phyloP scores from a whole-genome alignment of 2,113 vertebrate genomes.

The Maccullochella peelii region DNA sequence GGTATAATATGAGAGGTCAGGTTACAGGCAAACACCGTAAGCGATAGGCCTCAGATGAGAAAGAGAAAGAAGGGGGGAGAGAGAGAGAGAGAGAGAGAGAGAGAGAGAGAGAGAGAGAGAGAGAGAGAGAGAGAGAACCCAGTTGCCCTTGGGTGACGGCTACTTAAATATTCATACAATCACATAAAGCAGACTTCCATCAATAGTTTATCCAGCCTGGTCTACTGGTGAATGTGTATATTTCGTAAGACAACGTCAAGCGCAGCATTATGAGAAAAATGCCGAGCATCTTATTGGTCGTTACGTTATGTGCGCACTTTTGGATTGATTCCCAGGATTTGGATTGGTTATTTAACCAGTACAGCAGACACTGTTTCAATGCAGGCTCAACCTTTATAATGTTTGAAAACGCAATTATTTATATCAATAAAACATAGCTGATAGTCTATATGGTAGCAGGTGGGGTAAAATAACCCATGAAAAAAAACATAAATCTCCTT shows the following conservation, averaged over 20 bases:
- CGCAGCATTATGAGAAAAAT: neutral
- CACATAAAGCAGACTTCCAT: conserved; percentile 58
- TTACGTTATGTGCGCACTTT: neutral
- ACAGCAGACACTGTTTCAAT: neutral
- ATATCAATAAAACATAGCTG: neutral
- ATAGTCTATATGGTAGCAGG: neutral
- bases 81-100: conserved; percentile 15
- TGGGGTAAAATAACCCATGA: neutral
- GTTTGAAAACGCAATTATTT: neutral
- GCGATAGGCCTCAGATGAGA: conserved; percentile 73
- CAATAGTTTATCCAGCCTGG: conserved; percentile 39
- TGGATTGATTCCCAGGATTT: neutral
- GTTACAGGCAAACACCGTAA: conserved; percentile 77
- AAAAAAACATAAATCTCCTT: neutral
- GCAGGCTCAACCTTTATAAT: neutral
- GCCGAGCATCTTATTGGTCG: neutral
- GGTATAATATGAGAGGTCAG: conserved; percentile 72
- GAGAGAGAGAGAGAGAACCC: conserved; percentile 8
- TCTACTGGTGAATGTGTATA: conserved; percentile 17
- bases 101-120: conserved; percentile 16
- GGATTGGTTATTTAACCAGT: neutral
- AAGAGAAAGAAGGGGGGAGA: conserved; percentile 67
- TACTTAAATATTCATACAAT: conserved; percentile 78
- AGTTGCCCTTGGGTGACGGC: conserved; percentile 56
- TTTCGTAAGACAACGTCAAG: conserved; percentile 33